Evolutionary conservation across 2,888 invertebrate species (phyloP).

Genomic region (Odontocerum albicorne): DNA sequence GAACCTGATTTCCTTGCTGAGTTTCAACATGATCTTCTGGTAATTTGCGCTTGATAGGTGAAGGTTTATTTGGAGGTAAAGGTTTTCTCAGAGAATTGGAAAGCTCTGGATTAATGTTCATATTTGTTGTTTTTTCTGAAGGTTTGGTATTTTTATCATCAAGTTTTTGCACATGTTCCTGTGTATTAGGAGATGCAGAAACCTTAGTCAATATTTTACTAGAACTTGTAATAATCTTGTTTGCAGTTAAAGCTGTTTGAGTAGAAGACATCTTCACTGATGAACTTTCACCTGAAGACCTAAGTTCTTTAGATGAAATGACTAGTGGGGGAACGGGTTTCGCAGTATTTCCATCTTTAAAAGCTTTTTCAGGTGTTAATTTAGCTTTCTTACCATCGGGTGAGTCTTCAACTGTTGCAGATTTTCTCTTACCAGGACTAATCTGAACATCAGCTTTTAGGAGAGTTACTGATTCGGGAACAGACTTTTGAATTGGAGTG

Average conservation of each 20-base stretch:
- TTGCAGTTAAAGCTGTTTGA: background rate
- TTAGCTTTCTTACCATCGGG: constrained; percentile 25
- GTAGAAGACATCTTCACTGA: background rate
- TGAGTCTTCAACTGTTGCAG: constrained; percentile 1
- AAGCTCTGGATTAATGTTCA: background rate
- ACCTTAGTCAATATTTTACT: constrained; percentile 4
- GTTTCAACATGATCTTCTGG: background rate
- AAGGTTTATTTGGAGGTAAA: constrained; percentile 10
- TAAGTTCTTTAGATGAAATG: constrained; percentile 6
- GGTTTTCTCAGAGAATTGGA: background rate
- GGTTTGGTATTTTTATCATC: constrained; percentile 12
- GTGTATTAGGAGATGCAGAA: constrained; percentile 1
- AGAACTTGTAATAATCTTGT: background rate
- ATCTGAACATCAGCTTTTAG: constrained; percentile 40
- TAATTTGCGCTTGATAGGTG: constrained; percentile 25
- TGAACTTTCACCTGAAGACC: background rate
- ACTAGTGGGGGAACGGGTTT: background rate
- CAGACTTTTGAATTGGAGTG: background rate
- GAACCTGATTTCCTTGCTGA: background rate
- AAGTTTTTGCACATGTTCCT: constrained; percentile 1
- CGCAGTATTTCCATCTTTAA: background rate
- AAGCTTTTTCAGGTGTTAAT: constrained; percentile 22
- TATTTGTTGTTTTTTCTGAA: constrained; percentile 3
- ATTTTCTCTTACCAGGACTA: constrained; percentile 32
- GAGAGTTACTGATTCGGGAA: background rate